Evolutionary conservation across 2,888 invertebrate genomes (phyloP), one percentile per base, ranked within the genome.

Genomic region (Acrobasis suavella): DNA sequence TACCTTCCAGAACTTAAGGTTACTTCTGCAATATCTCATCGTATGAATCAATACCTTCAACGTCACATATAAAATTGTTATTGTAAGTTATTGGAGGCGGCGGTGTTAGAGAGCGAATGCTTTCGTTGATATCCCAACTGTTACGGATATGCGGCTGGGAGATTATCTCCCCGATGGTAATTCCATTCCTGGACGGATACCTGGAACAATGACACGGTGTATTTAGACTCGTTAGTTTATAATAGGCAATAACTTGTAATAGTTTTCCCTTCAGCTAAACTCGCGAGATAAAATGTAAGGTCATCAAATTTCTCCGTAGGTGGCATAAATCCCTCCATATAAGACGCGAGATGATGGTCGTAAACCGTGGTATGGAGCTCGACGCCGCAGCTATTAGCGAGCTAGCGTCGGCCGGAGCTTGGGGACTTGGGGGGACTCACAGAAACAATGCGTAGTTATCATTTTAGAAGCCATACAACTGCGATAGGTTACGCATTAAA

Each of bases 31-130:
- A 9, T 22, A n/a, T 32, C 32, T 50, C 15, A 5, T 37, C 16
- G 16, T 9, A 8, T 15, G 59, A 17, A 15, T 42, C 12, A 32
- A 54, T 10, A 58, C 62, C 52, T 60, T 65, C 62, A 63, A 65
- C 59, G 62, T 65, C 65, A 65, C 60, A 58, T 65, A 65, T 65
- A 64, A 65, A 65, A 65, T 64, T 64, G 65, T 65, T 65, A 62
- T 60, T 63, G 64, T 64, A 65, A 65, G 65, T 65, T 65, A 65
- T 62, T 62, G 61, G 52, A 62, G 62, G 65, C 65, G 65, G 56
- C 15, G 58, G 62, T 60, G 58, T 65, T 63, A 63, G 46, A 54
- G 39, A 38, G 9, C 37, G 38, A 16, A 50, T 32, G 49, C 37
- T 50, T 50, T 50, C 37, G 59, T 59, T 37, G 59, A 59, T 58